A percentile compares a stretch with the other conserved stretches of the same genome.
These are phyloP conservation scores for Crocidura indochinensis DNA, from an alignment of 2,797 vertebrate species.

Conservation along the genomic window DNA sequence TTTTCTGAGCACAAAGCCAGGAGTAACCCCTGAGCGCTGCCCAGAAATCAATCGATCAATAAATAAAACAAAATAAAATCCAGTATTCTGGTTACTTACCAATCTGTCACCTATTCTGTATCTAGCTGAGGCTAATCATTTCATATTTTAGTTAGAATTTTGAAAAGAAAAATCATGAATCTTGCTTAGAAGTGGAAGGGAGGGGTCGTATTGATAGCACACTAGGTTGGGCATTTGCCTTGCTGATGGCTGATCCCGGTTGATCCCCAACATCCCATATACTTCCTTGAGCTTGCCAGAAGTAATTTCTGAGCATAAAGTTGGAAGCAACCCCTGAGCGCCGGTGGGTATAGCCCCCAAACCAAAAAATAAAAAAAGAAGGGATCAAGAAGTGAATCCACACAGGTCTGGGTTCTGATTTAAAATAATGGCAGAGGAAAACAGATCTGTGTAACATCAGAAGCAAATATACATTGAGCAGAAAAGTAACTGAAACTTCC, in stretches of 20 bases:
- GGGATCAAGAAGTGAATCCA: neutral
- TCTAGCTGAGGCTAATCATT: neutral
- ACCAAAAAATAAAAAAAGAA: neutral
- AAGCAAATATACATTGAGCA: neutral
- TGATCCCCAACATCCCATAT: no score
- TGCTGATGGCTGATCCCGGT: no score
- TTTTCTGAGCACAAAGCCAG: no score
- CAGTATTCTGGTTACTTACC: accelerated
- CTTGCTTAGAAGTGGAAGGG: neutral
- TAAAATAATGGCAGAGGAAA: neutral
- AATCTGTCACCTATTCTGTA: neutral
- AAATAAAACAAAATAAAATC: neutral
- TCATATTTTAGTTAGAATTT: neutral
- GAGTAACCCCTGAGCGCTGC: no score
- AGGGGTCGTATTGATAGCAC: no score
- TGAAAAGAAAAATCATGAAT: neutral
- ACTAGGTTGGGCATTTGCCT: no score
- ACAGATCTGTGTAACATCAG: neutral
- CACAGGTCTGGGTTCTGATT: neutral
- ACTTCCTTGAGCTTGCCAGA: no score
- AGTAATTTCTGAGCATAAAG: no score
- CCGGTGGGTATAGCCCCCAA: no score
- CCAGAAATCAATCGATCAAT: no score
- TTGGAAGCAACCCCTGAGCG: no score
- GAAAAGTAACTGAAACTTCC: no score